Evolutionary conservation across 2,888 invertebrate species (phyloP).

Genomic region (Heliconius erato): DNA sequence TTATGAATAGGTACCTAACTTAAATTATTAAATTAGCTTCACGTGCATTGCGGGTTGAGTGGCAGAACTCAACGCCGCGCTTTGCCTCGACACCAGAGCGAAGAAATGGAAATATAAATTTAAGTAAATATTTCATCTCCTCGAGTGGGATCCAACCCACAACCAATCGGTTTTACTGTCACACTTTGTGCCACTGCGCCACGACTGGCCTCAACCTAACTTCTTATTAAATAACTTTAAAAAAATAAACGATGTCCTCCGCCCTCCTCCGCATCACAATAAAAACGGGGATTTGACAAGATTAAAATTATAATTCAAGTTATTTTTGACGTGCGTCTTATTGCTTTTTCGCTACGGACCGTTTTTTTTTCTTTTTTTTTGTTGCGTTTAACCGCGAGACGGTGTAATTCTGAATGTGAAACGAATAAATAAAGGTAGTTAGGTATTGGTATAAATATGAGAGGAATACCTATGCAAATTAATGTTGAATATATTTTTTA

Average conservation of each 20-base stretch:
- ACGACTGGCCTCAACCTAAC: no score
- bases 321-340: constrained; percentile 82
- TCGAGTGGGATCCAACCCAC: no score
- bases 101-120: no score
- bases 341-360: constrained; percentile 80
- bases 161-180: no score
- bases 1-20: no score
- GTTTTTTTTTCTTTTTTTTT: constrained; percentile 64
- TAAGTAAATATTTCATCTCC: no score
- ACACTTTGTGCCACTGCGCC: no score
- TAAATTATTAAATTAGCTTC: no score
- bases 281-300: constrained; percentile 85
- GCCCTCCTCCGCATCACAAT: constrained; percentile 69
- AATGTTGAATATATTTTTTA: constrained; percentile 28
- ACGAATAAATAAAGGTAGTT: constrained; percentile 56
- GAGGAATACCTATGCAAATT: constrained; percentile 52
- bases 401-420: constrained; percentile 66
- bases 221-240: constrained; percentile 75
- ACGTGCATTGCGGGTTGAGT: no score
- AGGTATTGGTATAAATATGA: constrained; percentile 43
- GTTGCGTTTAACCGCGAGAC: constrained; percentile 58
- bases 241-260: neutral
- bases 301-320: constrained; percentile 85
- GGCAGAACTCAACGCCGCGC: no score
- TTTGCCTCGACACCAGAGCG: no score